A percentile compares a stretch with the other conserved stretches of the same genome.
Evolutionary conservation across 1,140 invertebrate species (phyloP).

Genomic region (Nixonia krombeini): DNA sequence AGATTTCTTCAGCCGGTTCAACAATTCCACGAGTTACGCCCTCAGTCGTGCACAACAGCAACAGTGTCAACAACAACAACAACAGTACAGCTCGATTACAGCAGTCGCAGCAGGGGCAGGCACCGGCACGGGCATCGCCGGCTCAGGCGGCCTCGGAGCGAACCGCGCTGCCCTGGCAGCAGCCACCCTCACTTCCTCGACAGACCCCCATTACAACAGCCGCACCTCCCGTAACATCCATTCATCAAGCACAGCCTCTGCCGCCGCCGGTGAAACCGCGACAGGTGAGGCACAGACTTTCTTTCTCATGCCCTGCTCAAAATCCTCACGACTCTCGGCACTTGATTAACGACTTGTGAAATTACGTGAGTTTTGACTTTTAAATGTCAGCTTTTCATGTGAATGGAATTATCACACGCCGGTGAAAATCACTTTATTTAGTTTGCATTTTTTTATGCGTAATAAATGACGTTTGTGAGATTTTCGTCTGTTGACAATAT

Average conservation of each 20-base stretch:
- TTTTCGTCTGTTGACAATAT: too few species aligned
- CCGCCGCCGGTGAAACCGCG: slow-evolving; percentile 80
- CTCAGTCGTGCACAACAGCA: slow-evolving; percentile 63
- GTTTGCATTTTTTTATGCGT: too few species aligned
- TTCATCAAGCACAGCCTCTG: slow-evolving; percentile 78
- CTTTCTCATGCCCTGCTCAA: not conserved
- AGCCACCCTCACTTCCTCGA: slow-evolving; percentile 71
- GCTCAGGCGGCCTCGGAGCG: too few species aligned
- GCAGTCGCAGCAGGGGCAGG: slow-evolving; percentile 52
- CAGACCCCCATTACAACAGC: slow-evolving; percentile 68
- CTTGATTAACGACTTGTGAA: too few species aligned
- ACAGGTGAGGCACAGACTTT: slow-evolving; percentile 68
- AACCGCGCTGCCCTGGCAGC: slow-evolving; percentile 71
- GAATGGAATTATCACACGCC: too few species aligned
- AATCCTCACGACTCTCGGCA: not conserved
- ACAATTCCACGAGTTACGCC: slow-evolving; percentile 71
- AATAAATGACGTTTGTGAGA: too few species aligned
- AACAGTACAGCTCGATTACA: slow-evolving; percentile 50
- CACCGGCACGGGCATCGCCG: slow-evolving; percentile 53
- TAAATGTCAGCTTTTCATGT: too few species aligned
- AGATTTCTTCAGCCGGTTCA: slow-evolving; percentile 73
- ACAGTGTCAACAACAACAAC: slow-evolving; percentile 47
- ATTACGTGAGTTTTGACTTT: too few species aligned
- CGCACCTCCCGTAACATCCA: slow-evolving; percentile 76
- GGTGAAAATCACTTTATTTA: too few species aligned